Evolutionary conservation across 37 sponge, comb jelly and placozoan genomes (phyloP), one percentile per base, ranked within the genome.

Genomic region (Aplysina aerophoba): DNA sequence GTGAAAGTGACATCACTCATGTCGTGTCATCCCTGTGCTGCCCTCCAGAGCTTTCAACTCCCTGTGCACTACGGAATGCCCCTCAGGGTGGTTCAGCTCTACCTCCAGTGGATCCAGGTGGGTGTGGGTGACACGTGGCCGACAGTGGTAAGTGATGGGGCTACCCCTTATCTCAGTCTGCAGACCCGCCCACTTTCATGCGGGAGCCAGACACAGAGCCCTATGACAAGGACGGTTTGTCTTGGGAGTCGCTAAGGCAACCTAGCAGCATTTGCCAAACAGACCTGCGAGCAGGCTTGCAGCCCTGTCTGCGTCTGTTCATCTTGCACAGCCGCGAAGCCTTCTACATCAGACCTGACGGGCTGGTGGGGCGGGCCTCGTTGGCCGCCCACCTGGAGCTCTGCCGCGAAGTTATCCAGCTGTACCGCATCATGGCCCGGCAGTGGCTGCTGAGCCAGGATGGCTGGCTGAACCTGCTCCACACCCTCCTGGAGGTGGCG

Each of bases 231-330:
- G 39, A 13, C 0, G 28, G 55, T 27, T 20, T 79, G 79, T 50
- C 44, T 11, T 71, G 60, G 85, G 61, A 72, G 74, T 12, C 31
- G 15, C 73, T 41, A 59, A 41, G 58, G 37, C 31, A 27, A 55
- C 3, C 30, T 0, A 53, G 36, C 15, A 25, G 38, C 37, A 60
- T 14, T 15, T 30, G n/a, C 16, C 41, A 27, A 1, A 57, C 59
- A 30, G 87, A 82, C 4, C 90, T 95, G 22, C 21, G 91, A 24
- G 94, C 88, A n/a, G 98, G 98, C 22, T 30, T 91, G 39, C 93
- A 95, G 88, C 50, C 90, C 13, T 78, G 83, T 34, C 77, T 97
- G 20, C 71, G 90, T 21, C 86, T 95, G 90, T 86, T 95, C 59
- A 85, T 97, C 13, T 50, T 74, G 8, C 92, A 97, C 90, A 89